A percentile compares a stretch with the other conserved stretches of the same genome.
Evolutionary conservation across 2,888 invertebrate species (phyloP).

Genomic region (Caenorhabditis sp.): DNA sequence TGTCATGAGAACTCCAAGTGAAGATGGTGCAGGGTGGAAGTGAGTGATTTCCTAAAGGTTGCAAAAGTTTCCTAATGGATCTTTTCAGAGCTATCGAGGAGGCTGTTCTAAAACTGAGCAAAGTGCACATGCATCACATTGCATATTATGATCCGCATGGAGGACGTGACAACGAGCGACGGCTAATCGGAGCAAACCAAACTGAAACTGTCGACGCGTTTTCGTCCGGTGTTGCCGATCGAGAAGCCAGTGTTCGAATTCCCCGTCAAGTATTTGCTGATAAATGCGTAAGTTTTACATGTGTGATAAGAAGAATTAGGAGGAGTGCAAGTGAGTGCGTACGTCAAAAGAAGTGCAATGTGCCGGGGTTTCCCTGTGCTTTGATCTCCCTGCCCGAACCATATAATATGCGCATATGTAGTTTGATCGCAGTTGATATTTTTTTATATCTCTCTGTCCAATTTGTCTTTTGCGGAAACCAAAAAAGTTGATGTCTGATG

Average conservation of each 20-base stretch:
- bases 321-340: background rate
- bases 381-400: conserved; percentile 23
- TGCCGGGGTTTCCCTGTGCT: background rate
- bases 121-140: conserved; percentile 94
- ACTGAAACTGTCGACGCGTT: conserved; percentile 98
- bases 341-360: conserved; percentile 84
- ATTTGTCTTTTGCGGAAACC: too few species aligned
- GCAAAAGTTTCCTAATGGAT: too few species aligned
- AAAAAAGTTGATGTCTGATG: conserved; percentile 32
- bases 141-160: conserved; percentile 92
- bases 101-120: conserved; percentile 94
- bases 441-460: conserved; percentile 9
- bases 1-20: conserved; percentile 91
- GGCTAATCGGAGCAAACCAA: conserved; percentile 95
- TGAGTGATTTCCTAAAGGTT: too few species aligned
- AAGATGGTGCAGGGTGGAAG: conserved; percentile 84
- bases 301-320: background rate
- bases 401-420: conserved; percentile 18
- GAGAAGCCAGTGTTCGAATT: conserved; percentile 93
- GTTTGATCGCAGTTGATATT: conserved; percentile 13
- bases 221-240: conserved; percentile 85
- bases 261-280: conserved; percentile 88
- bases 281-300: conserved; percentile 75
- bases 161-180: conserved; percentile 95
- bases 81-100: conserved; percentile 89